Conservation (phyloP, 2,888 invertebrate species). For the Zygothrica quintamaculata region DNA sequence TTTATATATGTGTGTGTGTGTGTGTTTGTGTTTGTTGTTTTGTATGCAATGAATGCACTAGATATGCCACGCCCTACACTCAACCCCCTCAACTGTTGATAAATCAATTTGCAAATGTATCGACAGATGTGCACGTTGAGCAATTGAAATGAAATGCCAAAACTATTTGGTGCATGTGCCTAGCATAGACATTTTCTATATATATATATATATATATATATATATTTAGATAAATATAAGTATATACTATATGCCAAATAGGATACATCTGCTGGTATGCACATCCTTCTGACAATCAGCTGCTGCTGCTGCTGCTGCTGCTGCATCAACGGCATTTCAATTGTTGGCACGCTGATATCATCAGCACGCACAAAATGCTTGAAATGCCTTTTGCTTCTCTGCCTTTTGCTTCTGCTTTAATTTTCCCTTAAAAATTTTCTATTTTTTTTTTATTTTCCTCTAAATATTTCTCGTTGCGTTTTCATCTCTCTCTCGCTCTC, state of each 20-base stretch:
- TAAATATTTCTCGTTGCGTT: no score
- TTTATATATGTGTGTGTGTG: no score
- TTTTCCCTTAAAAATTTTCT: slow-evolving; percentile 16
- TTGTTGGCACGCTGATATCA: slow-evolving; percentile 63
- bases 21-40: slow-evolving; percentile 44
- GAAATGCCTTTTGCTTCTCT: slow-evolving; percentile 39
- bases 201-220: slow-evolving; percentile 16
- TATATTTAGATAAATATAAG: slow-evolving; percentile 13
- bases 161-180: slow-evolving; percentile 55
- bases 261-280: slow-evolving; percentile 6
- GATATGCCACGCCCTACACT: neutral
- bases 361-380: slow-evolving; percentile 65
- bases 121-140: slow-evolving; percentile 64
- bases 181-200: slow-evolving; percentile 8
- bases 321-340: slow-evolving; percentile 45
- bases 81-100: slow-evolving; percentile 29
- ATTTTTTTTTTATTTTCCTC: neutral
- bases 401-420: no score
- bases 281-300: slow-evolving; percentile 48
- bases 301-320: slow-evolving; percentile 31
- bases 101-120: slow-evolving; percentile 59
- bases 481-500: neutral
- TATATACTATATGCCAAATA: no score
- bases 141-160: slow-evolving; percentile 71
- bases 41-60: slow-evolving; percentile 16